A percentile compares a stretch with the other conserved stretches of the same genome.
phyloP scores from a whole-genome alignment of 2,113 vertebrate genomes.

The Antechinus flavipes region DNA sequence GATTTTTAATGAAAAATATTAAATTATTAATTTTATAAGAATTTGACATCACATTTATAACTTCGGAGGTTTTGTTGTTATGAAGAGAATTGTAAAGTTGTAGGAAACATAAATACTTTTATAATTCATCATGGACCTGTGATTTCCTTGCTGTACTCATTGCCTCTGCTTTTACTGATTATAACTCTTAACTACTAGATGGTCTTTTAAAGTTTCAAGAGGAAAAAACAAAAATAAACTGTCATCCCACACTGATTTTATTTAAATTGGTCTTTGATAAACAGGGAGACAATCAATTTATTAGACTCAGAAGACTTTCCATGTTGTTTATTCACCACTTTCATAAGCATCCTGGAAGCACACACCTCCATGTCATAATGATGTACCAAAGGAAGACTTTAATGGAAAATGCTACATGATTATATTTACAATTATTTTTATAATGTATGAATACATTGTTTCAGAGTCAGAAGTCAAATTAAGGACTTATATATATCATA shows the following conservation, averaged over 20 bases:
- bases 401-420: too few species aligned
- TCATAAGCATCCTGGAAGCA: not conserved
- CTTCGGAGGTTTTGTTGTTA: not conserved
- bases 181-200: not conserved
- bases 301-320: not conserved
- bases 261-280: not conserved
- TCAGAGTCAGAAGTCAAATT: too few species aligned
- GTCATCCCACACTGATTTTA: not conserved
- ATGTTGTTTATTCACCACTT: not conserved
- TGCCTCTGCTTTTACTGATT: not conserved
- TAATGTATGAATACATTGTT: too few species aligned
- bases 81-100: not conserved
- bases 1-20: not conserved
- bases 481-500: too few species aligned
- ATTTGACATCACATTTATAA: not conserved
- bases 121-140: not conserved
- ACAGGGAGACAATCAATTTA: not conserved
- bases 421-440: too few species aligned
- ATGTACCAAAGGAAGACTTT: too few species aligned
- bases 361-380: not conserved
- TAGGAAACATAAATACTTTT: not conserved
- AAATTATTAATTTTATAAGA: not conserved
- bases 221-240: not conserved
- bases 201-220: not conserved
- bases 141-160: not conserved